phyloP scores from a whole-genome alignment of 1,140 invertebrate species.

The Drosophila persimilis region DNA sequence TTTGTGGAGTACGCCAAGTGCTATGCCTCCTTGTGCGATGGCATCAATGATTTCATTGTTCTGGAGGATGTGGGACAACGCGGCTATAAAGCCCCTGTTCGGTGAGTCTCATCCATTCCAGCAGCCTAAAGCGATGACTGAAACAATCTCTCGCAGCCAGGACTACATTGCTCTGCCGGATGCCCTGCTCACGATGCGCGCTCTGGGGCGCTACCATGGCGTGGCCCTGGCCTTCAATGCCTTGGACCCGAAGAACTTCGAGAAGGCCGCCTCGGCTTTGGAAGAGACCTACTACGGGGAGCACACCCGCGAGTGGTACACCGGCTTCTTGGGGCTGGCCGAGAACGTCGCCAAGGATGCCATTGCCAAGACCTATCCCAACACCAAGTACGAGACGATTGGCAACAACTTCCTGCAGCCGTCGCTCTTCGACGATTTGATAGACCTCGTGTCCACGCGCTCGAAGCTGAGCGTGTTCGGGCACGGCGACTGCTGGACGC shows the following conservation, averaged over 20 bases:
- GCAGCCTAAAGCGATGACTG: too few species aligned
- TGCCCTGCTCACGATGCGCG: slow-evolving; percentile 84
- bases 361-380: slow-evolving; percentile 86
- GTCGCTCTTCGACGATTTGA: slow-evolving; percentile 82
- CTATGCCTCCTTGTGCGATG: slow-evolving; percentile 85
- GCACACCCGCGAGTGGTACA: slow-evolving; percentile 86
- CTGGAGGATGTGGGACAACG: slow-evolving; percentile 86
- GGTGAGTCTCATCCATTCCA: slow-evolving; percentile 37
- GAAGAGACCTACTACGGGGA: slow-evolving; percentile 85
- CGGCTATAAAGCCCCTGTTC: slow-evolving; percentile 83
- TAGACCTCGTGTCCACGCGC: slow-evolving; percentile 64
- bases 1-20: slow-evolving; percentile 85
- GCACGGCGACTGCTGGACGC: slow-evolving; percentile 90
- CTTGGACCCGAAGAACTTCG: slow-evolving; percentile 85
- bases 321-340: slow-evolving; percentile 85
- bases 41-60: slow-evolving; percentile 87
- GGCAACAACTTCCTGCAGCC: slow-evolving; percentile 84
- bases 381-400: slow-evolving; percentile 85
- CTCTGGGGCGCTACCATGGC: slow-evolving; percentile 88
- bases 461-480: slow-evolving; percentile 84
- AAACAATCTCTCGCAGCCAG: slow-evolving; percentile 32
- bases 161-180: slow-evolving; percentile 71
- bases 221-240: slow-evolving; percentile 88
- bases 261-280: slow-evolving; percentile 70
- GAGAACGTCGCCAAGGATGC: slow-evolving; percentile 86